Conservation (phyloP, 2,888 invertebrate genomes). For the Agapetus fuscipes region DNA sequence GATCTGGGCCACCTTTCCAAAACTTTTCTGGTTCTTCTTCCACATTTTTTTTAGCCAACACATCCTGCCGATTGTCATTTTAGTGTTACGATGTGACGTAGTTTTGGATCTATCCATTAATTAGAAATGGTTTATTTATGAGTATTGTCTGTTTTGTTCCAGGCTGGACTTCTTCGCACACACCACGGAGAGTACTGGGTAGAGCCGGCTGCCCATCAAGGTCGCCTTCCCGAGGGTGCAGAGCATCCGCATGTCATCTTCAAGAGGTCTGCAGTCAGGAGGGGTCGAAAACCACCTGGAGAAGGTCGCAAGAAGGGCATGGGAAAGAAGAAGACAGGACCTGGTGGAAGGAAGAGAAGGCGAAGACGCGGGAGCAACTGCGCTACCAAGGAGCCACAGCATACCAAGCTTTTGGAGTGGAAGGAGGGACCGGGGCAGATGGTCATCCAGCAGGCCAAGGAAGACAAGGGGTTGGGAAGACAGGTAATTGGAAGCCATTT, state of each 20-base stretch:
- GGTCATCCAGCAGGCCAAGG: slow-evolving; percentile 14
- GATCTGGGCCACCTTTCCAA: no score
- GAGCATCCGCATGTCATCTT: slow-evolving; percentile 58
- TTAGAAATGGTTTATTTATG: background rate
- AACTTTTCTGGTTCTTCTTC: no score
- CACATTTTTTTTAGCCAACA: no score
- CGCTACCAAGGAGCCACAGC: slow-evolving; percentile 38
- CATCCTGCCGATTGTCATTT: no score
- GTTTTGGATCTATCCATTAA: background rate
- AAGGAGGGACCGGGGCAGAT: slow-evolving; percentile 25
- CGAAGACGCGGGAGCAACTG: slow-evolving; percentile 36
- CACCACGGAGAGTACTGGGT: slow-evolving; percentile 60
- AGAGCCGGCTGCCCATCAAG: slow-evolving; percentile 43
- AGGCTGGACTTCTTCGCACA: slow-evolving; percentile 61
- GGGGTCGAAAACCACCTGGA: slow-evolving; percentile 25
- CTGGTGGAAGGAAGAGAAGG: slow-evolving; percentile 33
- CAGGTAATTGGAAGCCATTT: no score
- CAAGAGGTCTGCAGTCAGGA: slow-evolving; percentile 51
- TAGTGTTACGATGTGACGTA: no score
- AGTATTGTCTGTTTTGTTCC: no score
- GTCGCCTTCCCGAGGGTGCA: slow-evolving; percentile 28
- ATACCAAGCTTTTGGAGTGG: slow-evolving; percentile 27
- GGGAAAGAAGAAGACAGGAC: background rate
- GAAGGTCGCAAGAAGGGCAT: slow-evolving; percentile 30
- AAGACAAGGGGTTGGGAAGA: slow-evolving; percentile 2